Evolutionary conservation across 2,888 invertebrate genomes (phyloP), one percentile per base, ranked within the genome.

Genomic region (Tetragonisca angustula): DNA sequence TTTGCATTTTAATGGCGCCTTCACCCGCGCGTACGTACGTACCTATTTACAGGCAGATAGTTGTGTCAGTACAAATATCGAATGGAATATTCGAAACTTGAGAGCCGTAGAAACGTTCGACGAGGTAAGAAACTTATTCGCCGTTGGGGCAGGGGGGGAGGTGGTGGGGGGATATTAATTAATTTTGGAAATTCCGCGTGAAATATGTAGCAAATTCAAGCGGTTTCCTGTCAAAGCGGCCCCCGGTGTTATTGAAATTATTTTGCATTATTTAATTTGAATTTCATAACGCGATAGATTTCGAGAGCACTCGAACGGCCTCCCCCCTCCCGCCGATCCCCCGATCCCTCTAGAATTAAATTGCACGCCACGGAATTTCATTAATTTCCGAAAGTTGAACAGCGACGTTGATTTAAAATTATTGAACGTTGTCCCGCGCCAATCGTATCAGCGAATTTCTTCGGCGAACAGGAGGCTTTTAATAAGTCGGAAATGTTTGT

Each of bases 371-470:
- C 13, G 43, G 59, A 27, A 61, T 73, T 62, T 62, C 27, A 62
- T 73, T 61, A 73, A 49, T 27, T 62, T 62, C 43, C n/a, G 17
- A 27, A 73, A 50, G 21, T 73, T 61, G 36, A 36, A 15, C 72
- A 27, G 19, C 17, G 17, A 13, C 0, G 32, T 11, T 19, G 9
- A 61, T 15, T n/a, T 27, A 15, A 72, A 32, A n/a, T 3, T 70
- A 70, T 70, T 17, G 36, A 70, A 70, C 32, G 54, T 27, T 43
- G 43, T 9, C 19, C 13, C n/a, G 6, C 5, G 19, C 27, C 17
- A 24, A 49, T 59, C 49, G 49, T 24, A 24, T 21, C 5, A 49
- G 6, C 56, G 4, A 43, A 2, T n/a, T 27, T 19, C 2, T 19
- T 19, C 19, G 59, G 4, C 4, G 21, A 49, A 43, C 43, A 43